phyloP scores from a whole-genome alignment of 2,797 vertebrate species.

The Neoniphon sammara region DNA sequence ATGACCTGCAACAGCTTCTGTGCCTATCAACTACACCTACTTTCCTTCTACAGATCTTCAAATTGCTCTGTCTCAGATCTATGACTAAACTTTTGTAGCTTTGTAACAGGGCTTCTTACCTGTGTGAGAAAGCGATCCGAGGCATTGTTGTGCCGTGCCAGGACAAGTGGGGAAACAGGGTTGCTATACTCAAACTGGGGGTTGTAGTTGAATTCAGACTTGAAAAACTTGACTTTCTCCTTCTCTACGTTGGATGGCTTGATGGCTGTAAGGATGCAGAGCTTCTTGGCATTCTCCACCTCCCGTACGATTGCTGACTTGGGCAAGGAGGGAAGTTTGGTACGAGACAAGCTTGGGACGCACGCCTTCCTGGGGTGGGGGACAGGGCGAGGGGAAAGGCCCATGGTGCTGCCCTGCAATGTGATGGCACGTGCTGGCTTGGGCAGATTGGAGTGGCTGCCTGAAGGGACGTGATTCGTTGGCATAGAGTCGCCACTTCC shows the following conservation, averaged over 20 bases:
- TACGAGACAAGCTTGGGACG: slow-evolving; percentile 55
- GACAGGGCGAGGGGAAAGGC: slow-evolving; percentile 70
- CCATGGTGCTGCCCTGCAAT: slow-evolving; percentile 77
- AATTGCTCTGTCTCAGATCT: neutral
- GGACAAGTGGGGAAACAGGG: slow-evolving; percentile 81
- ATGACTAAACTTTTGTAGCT: neutral
- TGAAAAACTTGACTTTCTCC: slow-evolving; percentile 91
- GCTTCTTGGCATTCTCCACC: slow-evolving; percentile 81
- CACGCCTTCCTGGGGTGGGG: slow-evolving; percentile 65
- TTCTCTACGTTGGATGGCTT: slow-evolving; percentile 93
- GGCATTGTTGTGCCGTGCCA: slow-evolving; percentile 87
- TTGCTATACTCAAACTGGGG: slow-evolving; percentile 94
- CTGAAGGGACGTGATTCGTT: slow-evolving; percentile 58
- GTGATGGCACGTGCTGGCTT: slow-evolving; percentile 74
- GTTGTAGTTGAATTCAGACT: slow-evolving; percentile 89
- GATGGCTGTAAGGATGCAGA: slow-evolving; percentile 90
- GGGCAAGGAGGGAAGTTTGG: slow-evolving; percentile 77
- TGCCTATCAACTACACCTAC: neutral
- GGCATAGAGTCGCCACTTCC: slow-evolving; percentile 71
- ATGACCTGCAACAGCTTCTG: slow-evolving; percentile 30
- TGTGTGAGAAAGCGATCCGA: slow-evolving; percentile 93
- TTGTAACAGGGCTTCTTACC: slow-evolving; percentile 72
- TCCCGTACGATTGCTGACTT: slow-evolving; percentile 73
- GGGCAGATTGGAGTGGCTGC: slow-evolving; percentile 49
- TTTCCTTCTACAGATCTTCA: neutral